Base-by-base conservation (phyloP, 2,113 vertebrate species). In the Macheiramphus alcinus region DNA sequence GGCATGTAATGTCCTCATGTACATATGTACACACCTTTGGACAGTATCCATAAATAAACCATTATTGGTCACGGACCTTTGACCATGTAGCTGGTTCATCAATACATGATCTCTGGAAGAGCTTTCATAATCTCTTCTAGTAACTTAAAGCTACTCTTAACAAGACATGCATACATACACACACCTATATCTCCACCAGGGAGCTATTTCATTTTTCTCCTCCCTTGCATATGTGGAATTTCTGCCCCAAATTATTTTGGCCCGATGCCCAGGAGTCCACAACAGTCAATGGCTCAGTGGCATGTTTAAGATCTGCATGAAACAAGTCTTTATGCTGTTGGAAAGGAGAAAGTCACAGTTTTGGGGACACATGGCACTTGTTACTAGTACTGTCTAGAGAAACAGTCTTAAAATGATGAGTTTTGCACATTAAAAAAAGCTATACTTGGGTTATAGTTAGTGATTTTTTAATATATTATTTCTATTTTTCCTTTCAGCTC, bases 181-280 rank as follows among this genome's bases (percentile, higher is more conserved):
- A 36, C 21, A 47, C 2, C 34, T 27, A 8, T n/a, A 19, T 86
- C 79, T 92, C 50, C 86, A 38, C 45, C 72, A 93, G 80, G 25
- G 62, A 88, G 26, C 21, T 52, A 16, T 70, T 95, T 88, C 8
- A 36, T 38, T 67, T 56, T 25, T 11, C 8, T 1, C 2, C 5
- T 34, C 11, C 12, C 48, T 93, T 80, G 63, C 20, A 6, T 83
- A 66, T 66, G 27, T 80, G 59, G 42, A 88, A 94, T 95, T 94
- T 95, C 53, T 94, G 55, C 83, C 91, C 67, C 6, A 92, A 40
- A 93, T 59, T 92, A 76, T 87, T 90, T 90, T 95, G 75, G 66
- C 80, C 47, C 2, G 3, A 7, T 74, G 83, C 83, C 91, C 83
- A 74, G 80, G 65, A 91, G 67, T 61, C 72, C 36, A 40, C 62